A percentile compares a stretch with the other conserved stretches of the same genome.
phyloP scores from a whole-genome alignment of 2,888 invertebrate species.

The Portevinia maculata region DNA sequence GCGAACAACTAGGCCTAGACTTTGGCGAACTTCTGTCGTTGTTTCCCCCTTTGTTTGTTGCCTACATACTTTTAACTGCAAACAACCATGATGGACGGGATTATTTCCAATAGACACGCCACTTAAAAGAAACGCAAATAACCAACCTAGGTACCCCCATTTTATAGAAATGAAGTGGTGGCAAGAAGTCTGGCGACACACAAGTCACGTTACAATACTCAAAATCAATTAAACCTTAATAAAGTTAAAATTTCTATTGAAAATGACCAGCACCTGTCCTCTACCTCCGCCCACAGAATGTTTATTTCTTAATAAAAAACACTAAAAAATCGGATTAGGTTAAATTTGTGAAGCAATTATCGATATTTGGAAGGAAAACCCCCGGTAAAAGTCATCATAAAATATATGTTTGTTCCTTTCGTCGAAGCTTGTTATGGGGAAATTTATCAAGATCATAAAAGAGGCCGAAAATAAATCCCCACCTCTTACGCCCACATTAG shows the following conservation, averaged over 20 bases:
- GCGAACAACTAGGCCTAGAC: constrained; percentile 40
- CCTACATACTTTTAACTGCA: constrained; percentile 41
- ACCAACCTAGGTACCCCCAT: neutral
- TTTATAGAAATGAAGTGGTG: neutral
- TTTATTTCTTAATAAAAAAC: constrained; percentile 48
- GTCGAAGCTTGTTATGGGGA: constrained; percentile 2
- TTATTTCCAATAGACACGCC: constrained; percentile 53
- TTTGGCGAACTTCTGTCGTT: constrained; percentile 17
- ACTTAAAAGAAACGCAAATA: neutral
- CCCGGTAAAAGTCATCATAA: constrained; percentile 45
- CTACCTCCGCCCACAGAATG: constrained; percentile 6
- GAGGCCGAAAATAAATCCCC: constrained; percentile 57
- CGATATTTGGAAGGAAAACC: constrained; percentile 32
- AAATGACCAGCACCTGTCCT: constrained; percentile 1
- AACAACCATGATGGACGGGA: constrained; percentile 33
- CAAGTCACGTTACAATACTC: constrained; percentile 20
- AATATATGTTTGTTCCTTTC: constrained; percentile 31
- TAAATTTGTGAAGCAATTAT: constrained; percentile 67
- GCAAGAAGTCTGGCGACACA: constrained; percentile 42
- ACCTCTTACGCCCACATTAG: constrained; percentile 62
- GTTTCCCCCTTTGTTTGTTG: neutral
- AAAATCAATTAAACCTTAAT: constrained; percentile 55
- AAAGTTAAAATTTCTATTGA: constrained; percentile 21
- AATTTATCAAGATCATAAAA: constrained; percentile 51
- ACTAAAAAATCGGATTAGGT: constrained; percentile 54